Evolutionary conservation across 2,797 vertebrate genomes (phyloP), one percentile per base, ranked within the genome.

Genomic region (Ataeniobius toweri): DNA sequence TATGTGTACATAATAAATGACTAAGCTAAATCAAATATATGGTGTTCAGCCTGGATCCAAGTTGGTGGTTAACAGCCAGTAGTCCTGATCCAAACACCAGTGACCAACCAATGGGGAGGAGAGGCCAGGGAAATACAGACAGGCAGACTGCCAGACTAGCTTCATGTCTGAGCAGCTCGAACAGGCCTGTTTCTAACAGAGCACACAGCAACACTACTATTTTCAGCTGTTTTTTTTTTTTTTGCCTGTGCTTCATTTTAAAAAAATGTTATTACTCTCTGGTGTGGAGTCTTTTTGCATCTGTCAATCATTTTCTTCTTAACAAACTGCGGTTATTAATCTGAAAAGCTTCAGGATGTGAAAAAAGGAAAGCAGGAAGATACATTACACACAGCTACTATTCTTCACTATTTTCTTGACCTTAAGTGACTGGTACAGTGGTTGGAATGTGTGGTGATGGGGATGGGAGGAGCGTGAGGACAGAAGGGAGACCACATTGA

Each of bases 401-500:
- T 73, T 84, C 73, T 71, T 44, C 81, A 76, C 69, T 75, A 78
- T 86, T 88, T 88, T 82, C 80, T 83, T 94, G 94, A 93, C 94
- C 94, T 93, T 80, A 88, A 58, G 82, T 91, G 93, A 93, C 94
- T 84, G 58, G 91, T 90, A 85, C 83, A 9, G 83, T 85, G 92
- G 91, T 89, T 89, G 89, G 92, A 91, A 92, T 92, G 91, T 93
- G 93, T 84, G 91, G 93, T 86, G 82, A 88, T 84, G 78, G 81
- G 74, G 82, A 88, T 84, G 90, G 91, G 92, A 91, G 90, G 91
- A 89, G 90, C 78, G 20, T 82, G 70, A 87, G 84, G 48, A 84
- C 84, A 89, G 85, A 86, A 89, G 89, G 84, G 90, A 84, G 86
- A 89, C 92, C 93, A 88, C 91, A 92, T 89, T 85, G 91, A 86